A percentile compares a stretch with the other conserved stretches of the same genome.
phyloP scores from a whole-genome alignment of 2,797 vertebrate genomes.

The Petrocephalus sullivani region DNA sequence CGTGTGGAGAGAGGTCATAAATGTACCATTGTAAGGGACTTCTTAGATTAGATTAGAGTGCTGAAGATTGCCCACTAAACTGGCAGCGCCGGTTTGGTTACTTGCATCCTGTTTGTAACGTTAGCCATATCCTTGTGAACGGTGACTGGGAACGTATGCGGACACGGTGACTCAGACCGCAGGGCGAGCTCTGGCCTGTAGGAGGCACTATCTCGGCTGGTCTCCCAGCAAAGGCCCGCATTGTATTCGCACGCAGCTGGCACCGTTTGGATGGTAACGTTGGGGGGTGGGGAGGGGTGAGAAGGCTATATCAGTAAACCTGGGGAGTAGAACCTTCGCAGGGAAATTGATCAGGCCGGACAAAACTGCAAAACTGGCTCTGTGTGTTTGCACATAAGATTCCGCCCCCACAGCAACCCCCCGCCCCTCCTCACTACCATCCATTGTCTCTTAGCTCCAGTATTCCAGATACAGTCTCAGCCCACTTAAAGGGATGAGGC shows the following conservation, averaged over 20 bases:
- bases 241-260: slow-evolving; percentile 41
- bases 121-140: slow-evolving; percentile 32
- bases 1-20: neutral
- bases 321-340: slow-evolving; percentile 42
- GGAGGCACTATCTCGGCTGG: neutral
- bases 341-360: slow-evolving; percentile 40
- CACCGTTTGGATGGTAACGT: slow-evolving; percentile 31
- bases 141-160: slow-evolving; percentile 4
- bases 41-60: slow-evolving; percentile 27
- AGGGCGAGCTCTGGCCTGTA: neutral
- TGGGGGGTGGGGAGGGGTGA: neutral
- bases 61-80: slow-evolving; percentile 38
- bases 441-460: slow-evolving; percentile 43
- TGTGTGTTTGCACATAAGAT: slow-evolving; percentile 47
- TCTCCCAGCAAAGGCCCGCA: slow-evolving; percentile 26
- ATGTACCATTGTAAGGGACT: slow-evolving; percentile 26
- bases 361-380: slow-evolving; percentile 42
- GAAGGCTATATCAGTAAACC: slow-evolving; percentile 32
- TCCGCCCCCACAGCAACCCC: slow-evolving; percentile 15
- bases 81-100: slow-evolving; percentile 41
- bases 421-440: slow-evolving; percentile 20
- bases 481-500: slow-evolving; percentile 38
- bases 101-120: slow-evolving; percentile 38
- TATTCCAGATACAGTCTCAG: slow-evolving; percentile 43
- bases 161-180: neutral